phyloP scores from a whole-genome alignment of 2,797 vertebrate species.

The Pseudochirops cupreus region DNA sequence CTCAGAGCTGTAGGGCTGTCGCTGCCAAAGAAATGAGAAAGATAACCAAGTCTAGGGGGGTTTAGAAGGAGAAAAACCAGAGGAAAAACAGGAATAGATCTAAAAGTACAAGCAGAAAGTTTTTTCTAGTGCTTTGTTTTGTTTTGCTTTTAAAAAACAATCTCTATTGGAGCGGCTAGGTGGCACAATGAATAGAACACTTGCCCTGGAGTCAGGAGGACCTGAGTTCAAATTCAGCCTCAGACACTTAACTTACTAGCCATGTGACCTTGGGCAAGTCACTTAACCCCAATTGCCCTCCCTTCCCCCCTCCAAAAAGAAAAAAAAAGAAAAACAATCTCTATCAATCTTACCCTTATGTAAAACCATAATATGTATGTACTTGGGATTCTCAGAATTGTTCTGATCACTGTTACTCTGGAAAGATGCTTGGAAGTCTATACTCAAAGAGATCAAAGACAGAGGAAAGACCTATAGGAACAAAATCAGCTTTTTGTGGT shows the following conservation, averaged over 20 bases:
- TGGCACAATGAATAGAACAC: no score
- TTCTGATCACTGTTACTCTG: background rate
- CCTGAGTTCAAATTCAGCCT: no score
- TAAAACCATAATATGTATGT: background rate
- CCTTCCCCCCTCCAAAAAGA: no score
- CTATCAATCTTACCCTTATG: background rate
- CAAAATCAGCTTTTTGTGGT: background rate
- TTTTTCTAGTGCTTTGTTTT: background rate
- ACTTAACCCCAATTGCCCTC: no score
- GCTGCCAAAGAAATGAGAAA: background rate
- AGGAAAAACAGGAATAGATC: background rate
- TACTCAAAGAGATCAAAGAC: constrained; percentile 4
- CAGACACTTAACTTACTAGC: no score
- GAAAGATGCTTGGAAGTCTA: constrained; percentile 1
- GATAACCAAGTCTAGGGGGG: background rate
- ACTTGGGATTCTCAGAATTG: background rate
- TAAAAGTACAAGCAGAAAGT: background rate
- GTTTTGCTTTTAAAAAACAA: background rate
- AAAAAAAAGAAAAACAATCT: background rate
- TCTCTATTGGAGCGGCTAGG: background rate
- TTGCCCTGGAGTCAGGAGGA: no score
- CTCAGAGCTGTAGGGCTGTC: background rate
- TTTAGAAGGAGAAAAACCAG: background rate
- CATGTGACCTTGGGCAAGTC: no score
- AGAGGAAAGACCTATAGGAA: background rate